Base-by-base conservation (phyloP, 2,797 vertebrate genomes). In the Danio jaintianensis region DNA sequence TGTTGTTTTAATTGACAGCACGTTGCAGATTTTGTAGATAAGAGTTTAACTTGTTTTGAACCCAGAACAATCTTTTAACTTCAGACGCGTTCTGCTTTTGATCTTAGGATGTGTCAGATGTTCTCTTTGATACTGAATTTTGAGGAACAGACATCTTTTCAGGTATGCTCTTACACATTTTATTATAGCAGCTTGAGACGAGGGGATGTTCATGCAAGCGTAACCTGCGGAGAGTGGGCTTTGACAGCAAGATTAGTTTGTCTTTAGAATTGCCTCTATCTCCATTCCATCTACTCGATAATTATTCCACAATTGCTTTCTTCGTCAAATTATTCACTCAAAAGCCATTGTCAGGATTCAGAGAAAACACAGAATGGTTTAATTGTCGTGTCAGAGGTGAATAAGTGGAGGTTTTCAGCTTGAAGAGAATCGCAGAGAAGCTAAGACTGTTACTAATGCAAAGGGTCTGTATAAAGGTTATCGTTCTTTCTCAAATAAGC, bases 391-490 rank as follows among this genome's bases (percentile, higher is more conserved):
- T 56, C 40, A 55, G 15, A 58, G 22, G 52, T 68, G 52, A 58
- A 15, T 36, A 29, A 77, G 67, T 56, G 6, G 10, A 56, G 47
- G 4, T 67, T 77, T 67, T 67, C 22, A 13, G 38, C 68, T 22
- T 9, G 52, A 43, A 12, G 7, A 15, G 52, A 68, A 77, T 29
- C 15, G 38, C 16, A 59, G 40, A 13, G 12, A 20, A 78, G 45
- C 43, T 18, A 40, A 61, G 43, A 69, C 50, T 68, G 55, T 52
- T 77, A 45, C 75, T 72, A 72, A 85, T 79, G 80, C 36, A 67
- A 5, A 0, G 6, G 48, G 36, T 43, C 79, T 58, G 55, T 45
- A 50, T 75, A 79, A 83, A 84, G 83, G 86, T 86, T 79, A 84
- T 84, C 71, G 43, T 61, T 58, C 67, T 63, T 64, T 61, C 59